These are phyloP conservation scores for Pycnonotus jocosus DNA, from an alignment of 2,113 vertebrate species.

Conservation along the genomic window DNA sequence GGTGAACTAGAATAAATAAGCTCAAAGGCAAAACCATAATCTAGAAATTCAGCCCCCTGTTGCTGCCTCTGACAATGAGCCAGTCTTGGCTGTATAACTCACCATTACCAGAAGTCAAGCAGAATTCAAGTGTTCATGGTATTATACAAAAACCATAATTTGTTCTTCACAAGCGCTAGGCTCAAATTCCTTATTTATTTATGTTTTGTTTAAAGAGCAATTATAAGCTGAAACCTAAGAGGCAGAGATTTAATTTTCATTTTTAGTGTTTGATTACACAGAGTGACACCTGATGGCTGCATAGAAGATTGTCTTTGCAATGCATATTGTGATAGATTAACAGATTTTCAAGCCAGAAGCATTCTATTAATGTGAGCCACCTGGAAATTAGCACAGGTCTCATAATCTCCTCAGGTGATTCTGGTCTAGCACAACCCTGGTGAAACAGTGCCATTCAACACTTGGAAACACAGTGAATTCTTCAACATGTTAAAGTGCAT, in stretches of 20 bases:
- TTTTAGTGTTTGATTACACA: background rate
- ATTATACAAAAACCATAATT: background rate
- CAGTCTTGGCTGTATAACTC: background rate
- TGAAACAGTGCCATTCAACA: background rate
- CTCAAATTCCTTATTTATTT: background rate
- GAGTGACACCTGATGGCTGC: conserved; percentile 31
- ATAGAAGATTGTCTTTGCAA: background rate
- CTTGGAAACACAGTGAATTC: background rate
- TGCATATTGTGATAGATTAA: background rate
- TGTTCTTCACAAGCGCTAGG: background rate
- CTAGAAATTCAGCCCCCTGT: background rate
- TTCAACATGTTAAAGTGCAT: background rate
- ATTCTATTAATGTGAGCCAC: background rate
- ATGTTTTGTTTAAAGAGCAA: background rate
- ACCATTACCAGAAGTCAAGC: background rate
- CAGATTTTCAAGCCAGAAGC: background rate
- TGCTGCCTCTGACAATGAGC: background rate
- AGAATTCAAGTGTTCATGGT: background rate
- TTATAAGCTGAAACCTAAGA: background rate
- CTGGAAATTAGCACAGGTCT: background rate
- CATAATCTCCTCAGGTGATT: background rate
- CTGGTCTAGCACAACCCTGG: background rate
- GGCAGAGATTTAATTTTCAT: background rate
- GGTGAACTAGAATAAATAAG: background rate
- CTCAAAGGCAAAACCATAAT: background rate